Evolutionary conservation across 2,888 invertebrate genomes (phyloP), one percentile per base, ranked within the genome.

Genomic region (Cataglyphis cursor): DNA sequence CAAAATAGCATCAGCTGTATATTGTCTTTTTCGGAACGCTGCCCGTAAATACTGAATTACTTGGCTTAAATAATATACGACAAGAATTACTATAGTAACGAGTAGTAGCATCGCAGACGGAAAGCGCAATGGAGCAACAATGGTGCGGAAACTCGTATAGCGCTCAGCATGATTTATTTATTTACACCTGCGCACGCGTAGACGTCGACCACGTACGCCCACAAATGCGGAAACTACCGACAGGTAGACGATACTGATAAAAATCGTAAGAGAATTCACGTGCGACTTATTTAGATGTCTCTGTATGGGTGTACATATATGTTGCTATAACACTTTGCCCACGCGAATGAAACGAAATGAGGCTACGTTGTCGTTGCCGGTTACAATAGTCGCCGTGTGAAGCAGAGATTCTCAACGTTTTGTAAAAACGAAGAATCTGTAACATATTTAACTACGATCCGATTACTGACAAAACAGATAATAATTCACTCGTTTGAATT

Each of bases 231-330:
- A 12, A 54, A 66, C 57, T 66, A 68, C 78, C 78, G 78, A 68
- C 78, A 78, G 70, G 70, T 78, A 68, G 78, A 78, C 78, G 78
- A 59, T 78, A 44, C 78, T 59, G 78, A 78, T 78, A 78, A 78
- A 78, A 78, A 78, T 78, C 78, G 78, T 78, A 78, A 78, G 70
- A 35, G 78, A 78, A 78, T 59, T 68, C 78, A 41, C 59, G 18
- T 59, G 78, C 70, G 24, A 78, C 78, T 78, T 78, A 78, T 78
- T 78, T 70, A 78, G 44, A 78, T 59, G 70, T 8, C 70, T 59
- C 31, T 44, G 41, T 59, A 44, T 57, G 5, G 28, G 31, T 38
- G 21, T 68, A 51, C 38, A 28, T 62, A 24, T 51, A 24, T 31
- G 10, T 68, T 18, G 15, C 41, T 59, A 21, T 51, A 68, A 68